A percentile compares a stretch with the other conserved stretches of the same genome.
These are phyloP conservation scores for Acromyrmex heyeri DNA, from an alignment of 1,140 invertebrate species.

Conservation along the genomic window DNA sequence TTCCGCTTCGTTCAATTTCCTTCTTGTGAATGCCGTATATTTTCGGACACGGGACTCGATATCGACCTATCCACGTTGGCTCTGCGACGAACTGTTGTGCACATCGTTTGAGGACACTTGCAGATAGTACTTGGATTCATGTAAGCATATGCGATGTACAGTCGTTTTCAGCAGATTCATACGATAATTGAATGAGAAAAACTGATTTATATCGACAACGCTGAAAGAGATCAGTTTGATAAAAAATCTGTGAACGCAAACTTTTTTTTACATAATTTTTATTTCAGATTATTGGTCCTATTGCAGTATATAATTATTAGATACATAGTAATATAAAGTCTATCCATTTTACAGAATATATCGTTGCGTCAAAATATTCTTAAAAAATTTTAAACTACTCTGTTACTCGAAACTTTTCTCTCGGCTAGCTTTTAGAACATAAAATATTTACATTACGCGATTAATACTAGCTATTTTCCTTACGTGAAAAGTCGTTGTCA, in stretches of 20 bases:
- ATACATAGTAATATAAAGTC: background rate
- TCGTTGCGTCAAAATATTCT: background rate
- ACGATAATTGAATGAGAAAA: background rate
- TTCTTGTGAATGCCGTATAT: constrained; percentile 68
- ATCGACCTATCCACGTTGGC: constrained; percentile 65
- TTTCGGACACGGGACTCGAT: constrained; percentile 50
- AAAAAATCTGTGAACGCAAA: background rate
- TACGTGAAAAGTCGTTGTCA: constrained; percentile 42
- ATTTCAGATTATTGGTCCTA: background rate
- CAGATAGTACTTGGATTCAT: background rate
- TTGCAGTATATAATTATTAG: background rate
- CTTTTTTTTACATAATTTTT: too few species aligned
- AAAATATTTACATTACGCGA: constrained; percentile 49
- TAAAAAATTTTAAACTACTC: background rate
- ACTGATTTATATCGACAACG: constrained; percentile 9
- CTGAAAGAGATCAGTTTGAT: background rate
- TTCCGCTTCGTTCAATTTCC: constrained; percentile 58
- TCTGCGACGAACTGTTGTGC: constrained; percentile 49
- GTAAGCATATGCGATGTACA: background rate
- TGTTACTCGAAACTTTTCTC: constrained; percentile 1
- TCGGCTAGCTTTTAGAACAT: constrained; percentile 2
- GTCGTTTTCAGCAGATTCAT: background rate
- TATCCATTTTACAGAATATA: background rate
- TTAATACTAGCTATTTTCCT: constrained; percentile 10
- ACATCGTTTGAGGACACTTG: constrained; percentile 26